Conservation (phyloP, 2,113 vertebrate genomes). For the Amphiprion ocellaris region DNA sequence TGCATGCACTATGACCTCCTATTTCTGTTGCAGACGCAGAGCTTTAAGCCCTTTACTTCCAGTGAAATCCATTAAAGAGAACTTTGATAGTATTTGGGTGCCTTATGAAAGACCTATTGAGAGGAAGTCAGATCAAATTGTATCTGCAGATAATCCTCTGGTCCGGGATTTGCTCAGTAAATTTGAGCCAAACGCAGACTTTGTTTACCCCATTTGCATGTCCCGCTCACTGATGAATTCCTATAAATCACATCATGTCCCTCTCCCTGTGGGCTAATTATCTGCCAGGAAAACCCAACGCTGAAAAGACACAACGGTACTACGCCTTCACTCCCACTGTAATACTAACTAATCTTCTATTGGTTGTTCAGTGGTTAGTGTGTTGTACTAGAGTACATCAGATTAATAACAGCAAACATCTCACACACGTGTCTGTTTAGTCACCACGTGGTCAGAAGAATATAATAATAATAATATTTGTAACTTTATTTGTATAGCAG, state of each 20-base stretch:
- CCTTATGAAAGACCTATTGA: background rate
- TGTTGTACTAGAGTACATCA: no score
- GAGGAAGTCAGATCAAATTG: background rate
- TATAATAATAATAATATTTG: no score
- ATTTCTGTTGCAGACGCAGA: background rate
- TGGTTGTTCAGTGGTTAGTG: no score
- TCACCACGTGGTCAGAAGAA: no score
- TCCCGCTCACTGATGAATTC: slow-evolving; percentile 20
- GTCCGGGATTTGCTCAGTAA: background rate
- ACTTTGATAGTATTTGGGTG: background rate
- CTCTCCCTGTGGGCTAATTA: background rate
- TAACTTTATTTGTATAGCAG: no score
- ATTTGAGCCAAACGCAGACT: slow-evolving; percentile 14
- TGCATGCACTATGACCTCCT: background rate
- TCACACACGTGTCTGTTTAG: no score
- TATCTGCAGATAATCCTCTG: background rate
- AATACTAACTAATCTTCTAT: no score
- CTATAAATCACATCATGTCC: background rate
- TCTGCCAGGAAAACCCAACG: background rate
- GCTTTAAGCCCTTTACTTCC: background rate
- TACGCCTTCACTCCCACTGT: background rate
- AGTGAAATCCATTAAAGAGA: background rate
- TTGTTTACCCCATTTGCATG: slow-evolving; percentile 17
- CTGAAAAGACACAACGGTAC: background rate
- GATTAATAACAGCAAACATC: no score